Evolutionary conservation across 2,797 vertebrate genomes (phyloP).

Genomic region (Percopsis omiscomaycus): DNA sequence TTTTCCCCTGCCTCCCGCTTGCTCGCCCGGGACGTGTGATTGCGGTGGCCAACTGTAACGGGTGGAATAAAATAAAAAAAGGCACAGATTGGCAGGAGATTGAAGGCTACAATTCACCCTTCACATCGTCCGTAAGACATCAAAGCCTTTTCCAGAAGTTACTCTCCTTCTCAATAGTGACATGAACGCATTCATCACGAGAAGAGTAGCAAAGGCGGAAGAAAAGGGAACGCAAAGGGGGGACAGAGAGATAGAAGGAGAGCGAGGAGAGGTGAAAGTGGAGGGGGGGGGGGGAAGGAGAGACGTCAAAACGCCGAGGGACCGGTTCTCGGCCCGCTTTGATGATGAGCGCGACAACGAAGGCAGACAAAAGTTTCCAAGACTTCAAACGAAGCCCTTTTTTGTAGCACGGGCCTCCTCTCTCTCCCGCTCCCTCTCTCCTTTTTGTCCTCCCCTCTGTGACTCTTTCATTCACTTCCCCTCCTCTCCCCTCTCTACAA

Average conservation of each 20-base stretch:
- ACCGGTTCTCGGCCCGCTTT: slow-evolving; percentile 63
- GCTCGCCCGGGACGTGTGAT: slow-evolving; percentile 25
- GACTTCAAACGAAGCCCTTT: slow-evolving; percentile 75
- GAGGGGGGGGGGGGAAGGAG: slow-evolving; percentile 30
- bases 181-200: slow-evolving; percentile 47
- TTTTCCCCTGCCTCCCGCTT: slow-evolving; percentile 12
- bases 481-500: slow-evolving; percentile 78
- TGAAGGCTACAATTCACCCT: slow-evolving; percentile 50
- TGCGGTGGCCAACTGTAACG: slow-evolving; percentile 51
- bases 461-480: slow-evolving; percentile 45
- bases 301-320: slow-evolving; percentile 53
- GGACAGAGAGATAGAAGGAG: slow-evolving; percentile 5
- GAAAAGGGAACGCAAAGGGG: slow-evolving; percentile 34
- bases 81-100: slow-evolving; percentile 16
- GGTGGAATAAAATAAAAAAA: slow-evolving; percentile 47
- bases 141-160: slow-evolving; percentile 68
- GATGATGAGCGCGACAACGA: slow-evolving; percentile 45
- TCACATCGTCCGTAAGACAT: slow-evolving; percentile 68
- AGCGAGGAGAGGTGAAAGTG: slow-evolving; percentile 9
- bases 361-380: slow-evolving; percentile 72
- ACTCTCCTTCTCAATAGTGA: slow-evolving; percentile 54
- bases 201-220: slow-evolving; percentile 52
- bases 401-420: slow-evolving; percentile 55
- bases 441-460: slow-evolving; percentile 33
- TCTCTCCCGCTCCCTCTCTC: slow-evolving; percentile 4